A percentile compares a stretch with the other conserved stretches of the same genome.
phyloP scores from a whole-genome alignment of 2,113 vertebrate genomes.

The Myotis brandtii region DNA sequence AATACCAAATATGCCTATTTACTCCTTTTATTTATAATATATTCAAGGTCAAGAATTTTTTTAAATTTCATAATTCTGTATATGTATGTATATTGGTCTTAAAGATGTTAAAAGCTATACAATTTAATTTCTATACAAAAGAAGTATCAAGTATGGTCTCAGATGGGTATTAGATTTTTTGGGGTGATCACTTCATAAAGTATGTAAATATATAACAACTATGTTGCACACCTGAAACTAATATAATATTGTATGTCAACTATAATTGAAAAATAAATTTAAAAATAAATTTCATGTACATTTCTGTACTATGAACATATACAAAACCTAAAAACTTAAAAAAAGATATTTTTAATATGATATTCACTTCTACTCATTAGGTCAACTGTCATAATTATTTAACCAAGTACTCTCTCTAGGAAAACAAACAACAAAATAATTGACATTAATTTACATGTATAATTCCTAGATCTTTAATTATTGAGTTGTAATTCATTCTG shows the following conservation, averaged over 20 bases:
- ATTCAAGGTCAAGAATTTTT: conserved; percentile 41
- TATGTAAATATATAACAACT: neutral
- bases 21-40: conserved; percentile 14
- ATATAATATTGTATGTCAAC: neutral
- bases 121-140: conserved; percentile 29
- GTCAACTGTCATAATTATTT: conserved; percentile 17
- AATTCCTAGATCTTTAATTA: conserved; percentile 48
- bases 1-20: neutral
- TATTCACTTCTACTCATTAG: conserved; percentile 49
- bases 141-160: neutral
- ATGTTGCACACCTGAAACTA: neutral
- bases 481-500: neutral
- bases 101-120: neutral
- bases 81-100: neutral
- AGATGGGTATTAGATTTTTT: neutral
- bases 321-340: neutral
- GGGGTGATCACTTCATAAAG: neutral
- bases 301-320: conserved; percentile 30
- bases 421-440: neutral
- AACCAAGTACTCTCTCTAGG: neutral
- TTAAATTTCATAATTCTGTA: conserved; percentile 1
- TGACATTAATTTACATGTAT: conserved; percentile 31
- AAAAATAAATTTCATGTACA: neutral
- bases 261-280: neutral
- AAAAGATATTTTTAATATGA: neutral